Conservation (phyloP, 2,113 vertebrate species). For the Callipepla squamata region DNA sequence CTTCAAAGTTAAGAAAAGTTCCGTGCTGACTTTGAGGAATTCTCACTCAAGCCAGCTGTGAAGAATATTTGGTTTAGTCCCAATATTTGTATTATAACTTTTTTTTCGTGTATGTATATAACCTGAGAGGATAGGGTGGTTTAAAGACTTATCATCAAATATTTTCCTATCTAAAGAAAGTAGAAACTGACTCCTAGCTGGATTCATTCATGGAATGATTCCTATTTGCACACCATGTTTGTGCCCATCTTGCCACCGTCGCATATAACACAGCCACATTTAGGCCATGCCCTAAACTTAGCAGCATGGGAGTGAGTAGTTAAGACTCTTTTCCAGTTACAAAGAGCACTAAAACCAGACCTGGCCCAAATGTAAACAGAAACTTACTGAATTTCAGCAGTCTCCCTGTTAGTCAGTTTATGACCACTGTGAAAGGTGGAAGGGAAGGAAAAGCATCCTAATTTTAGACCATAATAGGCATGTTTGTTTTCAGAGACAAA, state of each 20-base stretch:
- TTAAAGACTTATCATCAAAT: neutral
- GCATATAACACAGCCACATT: neutral
- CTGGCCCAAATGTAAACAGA: neutral
- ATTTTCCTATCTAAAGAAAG: neutral
- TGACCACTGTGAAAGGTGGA: conserved; percentile 15
- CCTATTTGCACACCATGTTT: neutral
- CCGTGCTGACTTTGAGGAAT: neutral
- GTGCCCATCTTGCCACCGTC: neutral
- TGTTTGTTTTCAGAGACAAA: conserved; percentile 44
- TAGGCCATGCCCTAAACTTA: neutral
- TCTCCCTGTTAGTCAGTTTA: neutral
- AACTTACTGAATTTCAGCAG: neutral
- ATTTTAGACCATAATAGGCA: conserved; percentile 66
- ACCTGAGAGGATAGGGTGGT: neutral
- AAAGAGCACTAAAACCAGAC: conserved; percentile 1
- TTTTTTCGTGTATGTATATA: neutral
- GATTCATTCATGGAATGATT: neutral
- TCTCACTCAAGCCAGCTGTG: neutral
- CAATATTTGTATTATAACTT: neutral
- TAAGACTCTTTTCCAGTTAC: neutral
- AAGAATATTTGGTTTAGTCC: neutral
- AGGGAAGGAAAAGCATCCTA: conserved; percentile 44
- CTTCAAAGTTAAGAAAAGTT: neutral
- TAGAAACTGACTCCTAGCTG: neutral
- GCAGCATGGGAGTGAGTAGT: neutral